Evolutionary conservation across 2,888 invertebrate species (phyloP), one percentile per base, ranked within the genome.

Genomic region (Ernsta delagoae): DNA sequence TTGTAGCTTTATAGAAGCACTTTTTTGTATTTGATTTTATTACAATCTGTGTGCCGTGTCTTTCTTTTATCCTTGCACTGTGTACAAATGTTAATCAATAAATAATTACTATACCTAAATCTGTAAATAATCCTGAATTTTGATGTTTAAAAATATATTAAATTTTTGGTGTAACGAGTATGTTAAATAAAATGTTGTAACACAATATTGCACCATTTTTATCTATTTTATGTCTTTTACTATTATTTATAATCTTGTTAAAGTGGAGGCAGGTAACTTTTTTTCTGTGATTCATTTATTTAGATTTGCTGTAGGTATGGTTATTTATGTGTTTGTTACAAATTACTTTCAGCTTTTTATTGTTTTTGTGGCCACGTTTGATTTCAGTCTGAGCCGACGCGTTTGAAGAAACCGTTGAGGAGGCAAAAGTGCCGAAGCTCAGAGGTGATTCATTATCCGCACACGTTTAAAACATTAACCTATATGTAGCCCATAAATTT

Each of bases 341-440:
- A 71, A 71, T 66, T 78, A 71, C 71, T 66, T 78, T 78, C 71
- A 67, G 81, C 79, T 83, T 83, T 81, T 80, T 73, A 77, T 74
- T 78, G 80, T 74, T 76, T 74, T 77, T 75, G 71, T 73, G 63
- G 78, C 74, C 70, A 77, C 75, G 74, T 80, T 79, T 88, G 82
- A 87, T 92, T 89, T 82, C 92, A 92, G 92, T 85, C 85, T 71
- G 82, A 83, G 80, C 84, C 88, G 79, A 81, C 79, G 76, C 86
- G 92, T 39, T 81, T 84, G 80, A 78, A 90, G 82, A 92, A 93
- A 85, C 92, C 89, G 64, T 84, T 92, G 71, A 83, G 89, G 71
- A 85, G 92, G 80, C 92, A 93, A 85, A 92, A 89, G 71, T 92
- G 92, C 88, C 89, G 92, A 81, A 92, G 92, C 78, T 91, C 92